Base-by-base conservation (phyloP, 2,797 vertebrate species). In the Lophotriccus pileatus region DNA sequence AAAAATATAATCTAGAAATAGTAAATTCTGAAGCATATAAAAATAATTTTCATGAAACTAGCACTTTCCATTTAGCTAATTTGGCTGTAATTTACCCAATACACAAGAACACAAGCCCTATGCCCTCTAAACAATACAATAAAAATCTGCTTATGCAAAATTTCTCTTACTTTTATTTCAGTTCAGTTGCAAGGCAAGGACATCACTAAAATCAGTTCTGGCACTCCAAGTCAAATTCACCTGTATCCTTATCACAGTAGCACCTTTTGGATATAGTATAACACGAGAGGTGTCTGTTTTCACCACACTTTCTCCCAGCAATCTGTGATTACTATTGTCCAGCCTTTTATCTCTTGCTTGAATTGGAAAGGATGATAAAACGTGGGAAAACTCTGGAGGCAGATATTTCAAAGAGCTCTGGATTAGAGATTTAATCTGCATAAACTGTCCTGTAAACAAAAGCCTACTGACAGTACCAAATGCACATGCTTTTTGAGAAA, bases 361-460 rank as follows among this genome's bases (percentile, higher is more conserved):
- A 53, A 81, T 27, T 82, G 78, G 69, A 90, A 95, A 83, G 21
- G 55, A 88, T 67, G 85, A 94, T 47, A 85, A 83, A 96, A 62
- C 13, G 3, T 32, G 43, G 73, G 63, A 83, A 81, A 91, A 67
- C 7, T 73, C 28, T 68, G 34, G 25, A 95, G 76, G 84, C 36
- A 84, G 53, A n/a, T 53, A 90, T 82, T 87, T 92, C 90, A 89
- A 90, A 50, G 55, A 87, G 53, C 49, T 80, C 64, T 68, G 60
- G 49, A 77, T 89, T 90, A 77, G 77, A 89, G 27, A 85, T 12
- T 17, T 70, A 34, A 84, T 83, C 63, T 90, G 68, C 39, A 70
- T 41, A 93, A 79, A 76, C n/a, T 34, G 44, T 81, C 77, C 59
- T 83, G 59, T 90, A 95, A 85, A 93, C 89, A 93, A 94, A 88